Evolutionary conservation across 2,888 invertebrate genomes (phyloP).

Genomic region (Oscheius sp.): DNA sequence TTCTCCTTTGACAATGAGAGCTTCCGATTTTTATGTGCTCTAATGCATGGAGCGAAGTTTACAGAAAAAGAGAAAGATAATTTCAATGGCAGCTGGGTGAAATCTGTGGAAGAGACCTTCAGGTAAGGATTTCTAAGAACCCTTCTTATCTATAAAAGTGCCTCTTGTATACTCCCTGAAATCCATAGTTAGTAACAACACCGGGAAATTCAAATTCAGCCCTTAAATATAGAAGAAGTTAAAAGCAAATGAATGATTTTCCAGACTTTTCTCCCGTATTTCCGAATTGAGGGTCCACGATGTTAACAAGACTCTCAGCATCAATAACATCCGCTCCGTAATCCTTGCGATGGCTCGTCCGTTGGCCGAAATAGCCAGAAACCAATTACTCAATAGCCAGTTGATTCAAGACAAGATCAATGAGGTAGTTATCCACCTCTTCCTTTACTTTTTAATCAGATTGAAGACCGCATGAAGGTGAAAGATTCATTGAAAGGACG

Average conservation of each 20-base stretch:
- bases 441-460: too few species aligned
- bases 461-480: background rate
- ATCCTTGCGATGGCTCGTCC: conserved; percentile 17
- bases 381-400: conserved; percentile 3
- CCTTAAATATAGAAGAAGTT: too few species aligned
- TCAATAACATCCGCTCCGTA: conserved; percentile 10
- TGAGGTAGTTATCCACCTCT: too few species aligned
- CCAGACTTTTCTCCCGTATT: conserved; percentile 12
- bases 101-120: conserved; percentile 32
- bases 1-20: conserved; percentile 50
- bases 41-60: conserved; percentile 8
- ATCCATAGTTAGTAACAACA: too few species aligned
- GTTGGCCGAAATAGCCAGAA: conserved; percentile 18
- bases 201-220: too few species aligned
- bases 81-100: conserved; percentile 36
- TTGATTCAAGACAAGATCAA: conserved; percentile 13
- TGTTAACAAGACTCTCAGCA: conserved; percentile 15
- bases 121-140: background rate
- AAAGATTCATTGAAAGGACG: background rate
- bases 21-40: conserved; percentile 43
- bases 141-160: background rate
- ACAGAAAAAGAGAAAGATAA: background rate
- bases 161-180: too few species aligned
- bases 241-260: too few species aligned
- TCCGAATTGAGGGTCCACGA: background rate